These are phyloP conservation scores for Anastatus disparis DNA, from an alignment of 1,140 invertebrate genomes.

Conservation along the genomic window DNA sequence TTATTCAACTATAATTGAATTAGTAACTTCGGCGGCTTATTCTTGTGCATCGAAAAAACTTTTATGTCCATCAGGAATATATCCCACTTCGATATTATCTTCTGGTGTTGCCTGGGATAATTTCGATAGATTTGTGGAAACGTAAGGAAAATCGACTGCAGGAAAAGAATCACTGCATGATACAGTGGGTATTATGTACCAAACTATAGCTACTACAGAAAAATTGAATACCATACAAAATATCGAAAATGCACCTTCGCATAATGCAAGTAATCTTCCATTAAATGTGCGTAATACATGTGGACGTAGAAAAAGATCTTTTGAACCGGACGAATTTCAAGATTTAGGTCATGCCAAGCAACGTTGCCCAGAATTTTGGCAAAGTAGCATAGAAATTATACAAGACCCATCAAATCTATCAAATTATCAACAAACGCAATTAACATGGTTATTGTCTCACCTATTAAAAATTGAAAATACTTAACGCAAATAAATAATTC, in stretches of 20 bases:
- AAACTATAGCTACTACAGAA: too few species aligned
- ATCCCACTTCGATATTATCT: slow-evolving; percentile 42
- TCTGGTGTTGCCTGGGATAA: slow-evolving; percentile 57
- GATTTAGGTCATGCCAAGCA: too few species aligned
- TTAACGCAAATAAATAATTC: slow-evolving; percentile 52
- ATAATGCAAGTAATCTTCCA: too few species aligned
- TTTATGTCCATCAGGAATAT: slow-evolving; percentile 47
- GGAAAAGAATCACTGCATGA: too few species aligned
- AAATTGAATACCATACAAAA: too few species aligned
- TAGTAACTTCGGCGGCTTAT: slow-evolving; percentile 45
- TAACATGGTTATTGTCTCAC: not conserved
- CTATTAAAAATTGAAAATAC: too few species aligned
- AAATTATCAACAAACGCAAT: slow-evolving; percentile 26
- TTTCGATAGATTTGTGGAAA: slow-evolving; percentile 48
- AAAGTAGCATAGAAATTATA: too few species aligned
- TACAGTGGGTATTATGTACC: too few species aligned
- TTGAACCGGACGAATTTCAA: slow-evolving; percentile 43
- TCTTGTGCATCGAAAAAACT: not conserved
- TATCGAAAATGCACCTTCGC: too few species aligned
- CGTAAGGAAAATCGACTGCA: too few species aligned
- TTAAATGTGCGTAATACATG: not conserved
- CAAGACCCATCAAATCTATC: too few species aligned
- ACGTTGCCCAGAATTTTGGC: too few species aligned
- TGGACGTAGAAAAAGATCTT: slow-evolving; percentile 30
- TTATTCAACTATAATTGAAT: slow-evolving; percentile 45